Evolutionary conservation across 1,140 invertebrate genomes (phyloP).

Genomic region (Achatina immaculata): DNA sequence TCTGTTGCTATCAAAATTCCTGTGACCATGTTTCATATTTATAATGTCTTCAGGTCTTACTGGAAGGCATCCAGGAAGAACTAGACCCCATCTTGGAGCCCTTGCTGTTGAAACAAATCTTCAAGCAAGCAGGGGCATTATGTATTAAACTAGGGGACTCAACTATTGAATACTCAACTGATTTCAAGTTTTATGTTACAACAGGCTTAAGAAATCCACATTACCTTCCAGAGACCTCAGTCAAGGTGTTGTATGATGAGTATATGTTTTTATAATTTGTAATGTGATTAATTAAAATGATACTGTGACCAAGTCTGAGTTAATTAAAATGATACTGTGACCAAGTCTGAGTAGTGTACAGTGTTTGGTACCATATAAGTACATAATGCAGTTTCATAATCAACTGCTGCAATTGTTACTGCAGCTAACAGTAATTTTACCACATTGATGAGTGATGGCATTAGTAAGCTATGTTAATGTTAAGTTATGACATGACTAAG

Average conservation of each 20-base stretch:
- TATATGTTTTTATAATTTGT: not conserved
- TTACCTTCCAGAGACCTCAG: slow-evolving; percentile 65
- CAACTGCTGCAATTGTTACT: no score
- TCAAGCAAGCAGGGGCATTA: slow-evolving; percentile 70
- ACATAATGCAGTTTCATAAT: no score
- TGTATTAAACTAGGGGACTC: slow-evolving; percentile 70
- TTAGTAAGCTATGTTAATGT: no score
- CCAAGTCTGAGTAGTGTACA: not conserved
- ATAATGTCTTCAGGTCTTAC: slow-evolving; percentile 44
- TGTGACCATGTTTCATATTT: no score
- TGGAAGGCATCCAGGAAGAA: slow-evolving; percentile 72
- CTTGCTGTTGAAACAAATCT: slow-evolving; percentile 69
- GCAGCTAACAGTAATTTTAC: no score
- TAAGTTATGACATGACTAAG: no score
- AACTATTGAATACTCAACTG: slow-evolving; percentile 68
- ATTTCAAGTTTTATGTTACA: slow-evolving; percentile 68
- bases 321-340: not conserved
- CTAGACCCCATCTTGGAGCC: slow-evolving; percentile 70
- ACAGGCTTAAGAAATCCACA: slow-evolving; percentile 66
- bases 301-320: not conserved
- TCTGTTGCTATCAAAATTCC: no score
- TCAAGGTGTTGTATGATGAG: slow-evolving; percentile 51
- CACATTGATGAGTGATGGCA: no score
- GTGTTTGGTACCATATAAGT: no score
- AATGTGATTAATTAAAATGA: not conserved